Base-by-base conservation (phyloP, 1,140 invertebrate genomes). In the Macrotrachela quadricornifera region DNA sequence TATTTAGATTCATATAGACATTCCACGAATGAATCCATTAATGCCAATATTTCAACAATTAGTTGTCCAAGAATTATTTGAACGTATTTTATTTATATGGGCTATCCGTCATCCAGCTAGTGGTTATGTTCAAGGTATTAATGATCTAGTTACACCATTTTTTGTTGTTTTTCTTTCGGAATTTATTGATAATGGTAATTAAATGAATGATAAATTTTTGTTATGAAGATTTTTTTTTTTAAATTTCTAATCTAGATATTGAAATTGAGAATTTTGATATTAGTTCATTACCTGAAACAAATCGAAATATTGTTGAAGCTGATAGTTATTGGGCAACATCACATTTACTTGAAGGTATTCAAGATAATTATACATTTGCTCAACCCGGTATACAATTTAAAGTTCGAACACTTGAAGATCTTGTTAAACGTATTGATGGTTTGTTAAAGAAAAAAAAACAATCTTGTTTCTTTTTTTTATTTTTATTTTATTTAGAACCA, bases 351-450 rank as follows among this genome's bases (percentile, higher is more conserved):
- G 91, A 97, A 72, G 88, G 88, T 57, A 97, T 99, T 62, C 92
- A 99, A 71, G 88, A 97, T 72, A 96, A 99, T 73, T 99, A 99
- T 68, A 97, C 95, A 61, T 97, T 97, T 77, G 91, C 92, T 62
- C 92, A 99, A 74, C 80, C 96, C 57, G 92, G 92, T 30, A 99
- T 99, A 64, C 92, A 99, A 66, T 80, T 83, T 61, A 94, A 96
- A 77, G 83, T 82, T 12, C 74, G 74, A 50, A 74, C 77, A 71
- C 73, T 99, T 44, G 85, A 90, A 66, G 87, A 96, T 70, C 75
- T 99, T 14, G 87, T 96, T 61, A 81, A 87, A 63, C 76, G 91
- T 70, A 91, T 96, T 55, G 91, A 99, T 75, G 75, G 81, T 84
- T 67, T 68, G 69, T 67, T 52, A 54, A 10, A 59, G 2, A 4